Conservation (phyloP, 2,888 invertebrate species). For the Anoplius nigerrimus region DNA sequence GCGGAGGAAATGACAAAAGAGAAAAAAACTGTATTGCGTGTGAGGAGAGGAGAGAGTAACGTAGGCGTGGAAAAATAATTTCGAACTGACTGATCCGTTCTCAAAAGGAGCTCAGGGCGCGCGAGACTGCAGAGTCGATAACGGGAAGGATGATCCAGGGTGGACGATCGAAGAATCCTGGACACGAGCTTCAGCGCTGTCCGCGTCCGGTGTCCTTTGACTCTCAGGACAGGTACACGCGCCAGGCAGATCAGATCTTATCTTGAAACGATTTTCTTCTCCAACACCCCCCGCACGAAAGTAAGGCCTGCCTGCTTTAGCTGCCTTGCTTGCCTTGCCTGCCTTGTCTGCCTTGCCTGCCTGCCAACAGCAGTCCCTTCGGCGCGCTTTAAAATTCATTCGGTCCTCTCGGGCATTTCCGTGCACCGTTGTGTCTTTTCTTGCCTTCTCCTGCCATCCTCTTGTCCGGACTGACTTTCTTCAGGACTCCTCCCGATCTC, state of each 20-base stretch:
- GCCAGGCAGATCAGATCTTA: not conserved
- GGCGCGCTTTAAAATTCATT: conserved; percentile 4
- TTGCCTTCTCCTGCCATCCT: too few relatives aligned
- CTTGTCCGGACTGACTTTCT: too few relatives aligned
- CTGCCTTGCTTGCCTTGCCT: not conserved
- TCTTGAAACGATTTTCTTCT: conserved; percentile 2
- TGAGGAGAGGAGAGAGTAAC: not conserved
- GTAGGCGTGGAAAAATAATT: not conserved
- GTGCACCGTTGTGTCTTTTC: not conserved
- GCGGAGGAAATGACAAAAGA: not conserved
- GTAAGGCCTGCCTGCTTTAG: not conserved
- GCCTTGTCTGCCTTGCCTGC: not conserved
- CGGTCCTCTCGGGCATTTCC: not conserved
- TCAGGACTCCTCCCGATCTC: too few relatives aligned
- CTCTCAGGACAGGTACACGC: not conserved
- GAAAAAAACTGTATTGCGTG: conserved; percentile 3
- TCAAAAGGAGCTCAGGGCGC: not conserved
- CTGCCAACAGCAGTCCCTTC: not conserved
- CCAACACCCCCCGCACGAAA: not conserved
- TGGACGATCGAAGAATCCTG: not conserved
- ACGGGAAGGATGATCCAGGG: not conserved
- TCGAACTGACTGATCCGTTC: not conserved
- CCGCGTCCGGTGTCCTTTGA: not conserved
- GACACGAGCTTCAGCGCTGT: not conserved
- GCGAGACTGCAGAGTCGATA: not conserved